Evolutionary conservation across 2,797 vertebrate genomes (phyloP), one percentile per base, ranked within the genome.

Genomic region (Lepus townsendii): DNA sequence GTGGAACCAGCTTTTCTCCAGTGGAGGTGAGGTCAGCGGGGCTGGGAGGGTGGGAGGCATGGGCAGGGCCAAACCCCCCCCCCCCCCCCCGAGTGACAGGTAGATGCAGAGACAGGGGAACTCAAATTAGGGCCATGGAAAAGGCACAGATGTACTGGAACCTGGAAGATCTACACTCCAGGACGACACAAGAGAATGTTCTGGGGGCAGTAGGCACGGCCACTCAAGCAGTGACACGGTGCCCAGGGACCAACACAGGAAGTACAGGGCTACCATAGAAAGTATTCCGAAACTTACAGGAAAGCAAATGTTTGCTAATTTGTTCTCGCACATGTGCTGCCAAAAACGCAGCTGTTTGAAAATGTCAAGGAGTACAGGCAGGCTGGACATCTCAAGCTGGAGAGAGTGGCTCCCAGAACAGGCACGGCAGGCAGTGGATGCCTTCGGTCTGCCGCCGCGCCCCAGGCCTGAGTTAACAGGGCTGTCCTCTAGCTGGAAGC

Each of bases 271-370:
- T 71, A 78, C 32, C 57, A 47, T 3, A n/a, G 24, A 30, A 91
- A 8, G n/a, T 83, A 69, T 75, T 30, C 83, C 85, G 68, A 69
- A 92, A 85, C 47, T 79, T 87, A 57, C 54, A 32, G 1, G 7
- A 22, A 17, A 20, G 9, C 7, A 77, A 78, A 19, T 78, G 78
- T 92, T 92, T 94, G 50, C 54, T 52, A 90, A 88, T 75, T 63
- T 47, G 84, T 89, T 90, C 35, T 32, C 22, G 92, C 76, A 82
- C 60, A 79, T 79, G 78, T 75, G 88, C 92, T 83, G 71, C 86
- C 75, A 77, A 77, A 82, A 82, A 90, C 66, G 68, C 86, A 88
- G 57, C 42, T 78, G 83, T 75, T 83, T 92, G 79, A 71, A 91
- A 83, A 90, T 78, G 84, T 86, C 79, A 75, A 38, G 93, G 54